These are phyloP conservation scores for Calyptommatus sinebrachiatus DNA, from an alignment of 2,113 vertebrate genomes.

Conservation along the genomic window DNA sequence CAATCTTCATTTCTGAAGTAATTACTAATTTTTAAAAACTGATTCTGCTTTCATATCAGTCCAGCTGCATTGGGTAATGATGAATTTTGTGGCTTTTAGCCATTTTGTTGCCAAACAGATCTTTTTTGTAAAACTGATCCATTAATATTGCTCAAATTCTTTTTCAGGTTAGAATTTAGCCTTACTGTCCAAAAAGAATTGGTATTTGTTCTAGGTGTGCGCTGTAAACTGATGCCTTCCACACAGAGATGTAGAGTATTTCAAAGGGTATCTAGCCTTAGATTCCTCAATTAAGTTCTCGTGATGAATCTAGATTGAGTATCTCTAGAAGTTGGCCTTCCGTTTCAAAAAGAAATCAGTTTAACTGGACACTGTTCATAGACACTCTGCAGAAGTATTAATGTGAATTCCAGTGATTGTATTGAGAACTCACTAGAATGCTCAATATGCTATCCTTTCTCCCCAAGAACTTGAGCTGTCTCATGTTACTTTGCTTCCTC, in stretches of 20 bases:
- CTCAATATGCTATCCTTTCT: too few relatives aligned
- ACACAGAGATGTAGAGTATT: constrained; percentile 39
- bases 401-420: too few relatives aligned
- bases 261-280: constrained; percentile 60
- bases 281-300: constrained; percentile 59
- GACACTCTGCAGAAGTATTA: not conserved
- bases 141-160: not conserved
- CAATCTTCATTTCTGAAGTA: too few relatives aligned
- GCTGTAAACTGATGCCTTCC: constrained; percentile 21
- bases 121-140: not conserved
- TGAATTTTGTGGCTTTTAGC: not conserved
- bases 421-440: too few relatives aligned
- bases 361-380: not conserved
- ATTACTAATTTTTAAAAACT: not conserved
- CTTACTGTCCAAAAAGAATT: not conserved
- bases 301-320: accelerated
- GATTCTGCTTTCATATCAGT: not conserved
- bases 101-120: not conserved
- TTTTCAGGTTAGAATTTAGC: not conserved
- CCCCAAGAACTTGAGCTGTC: too few relatives aligned
- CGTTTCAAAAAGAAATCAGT: not conserved
- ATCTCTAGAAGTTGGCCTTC: not conserved
- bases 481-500: too few relatives aligned
- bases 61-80: not conserved
- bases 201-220: constrained; percentile 17